A percentile compares a stretch with the other conserved stretches of the same genome.
These are phyloP conservation scores for Bembecia ichneumoniformis DNA, from an alignment of 2,888 invertebrate genomes.

Conservation along the genomic window DNA sequence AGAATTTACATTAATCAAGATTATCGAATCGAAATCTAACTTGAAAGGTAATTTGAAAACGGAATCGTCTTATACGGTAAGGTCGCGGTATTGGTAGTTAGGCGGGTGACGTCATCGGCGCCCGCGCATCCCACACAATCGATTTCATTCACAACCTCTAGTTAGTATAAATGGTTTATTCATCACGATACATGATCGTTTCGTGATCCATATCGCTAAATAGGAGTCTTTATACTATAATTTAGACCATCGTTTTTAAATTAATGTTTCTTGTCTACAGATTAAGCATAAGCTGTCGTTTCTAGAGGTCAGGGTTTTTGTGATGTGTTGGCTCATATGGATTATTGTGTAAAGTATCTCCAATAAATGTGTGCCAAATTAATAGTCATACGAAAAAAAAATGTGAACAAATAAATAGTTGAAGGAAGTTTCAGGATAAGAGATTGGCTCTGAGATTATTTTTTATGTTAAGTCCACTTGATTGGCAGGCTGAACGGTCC, in stretches of 20 bases:
- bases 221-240: constrained; percentile 19
- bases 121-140: constrained; percentile 50
- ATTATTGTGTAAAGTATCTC: too few relatives aligned
- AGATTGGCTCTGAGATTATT: too few relatives aligned
- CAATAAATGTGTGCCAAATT: too few relatives aligned
- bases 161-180: constrained; percentile 49
- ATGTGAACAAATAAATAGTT: too few relatives aligned
- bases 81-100: constrained; percentile 23
- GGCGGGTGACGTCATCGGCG: constrained; percentile 43
- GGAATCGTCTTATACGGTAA: constrained; percentile 27
- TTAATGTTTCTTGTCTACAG: background rate
- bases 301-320: background rate
- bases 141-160: constrained; percentile 29
- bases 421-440: too few relatives aligned
- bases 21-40: background rate
- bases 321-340: too few relatives aligned
- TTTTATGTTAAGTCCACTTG: too few relatives aligned
- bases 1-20: background rate
- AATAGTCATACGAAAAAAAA: too few relatives aligned
- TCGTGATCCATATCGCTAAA: constrained; percentile 35
- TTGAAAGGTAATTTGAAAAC: constrained; percentile 19
- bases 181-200: constrained; percentile 32
- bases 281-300: background rate
- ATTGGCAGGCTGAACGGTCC: too few relatives aligned
- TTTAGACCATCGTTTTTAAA: constrained; percentile 2